These are phyloP conservation scores for Lasiurus borealis DNA, from an alignment of 2,113 vertebrate genomes.

Conservation along the genomic window DNA sequence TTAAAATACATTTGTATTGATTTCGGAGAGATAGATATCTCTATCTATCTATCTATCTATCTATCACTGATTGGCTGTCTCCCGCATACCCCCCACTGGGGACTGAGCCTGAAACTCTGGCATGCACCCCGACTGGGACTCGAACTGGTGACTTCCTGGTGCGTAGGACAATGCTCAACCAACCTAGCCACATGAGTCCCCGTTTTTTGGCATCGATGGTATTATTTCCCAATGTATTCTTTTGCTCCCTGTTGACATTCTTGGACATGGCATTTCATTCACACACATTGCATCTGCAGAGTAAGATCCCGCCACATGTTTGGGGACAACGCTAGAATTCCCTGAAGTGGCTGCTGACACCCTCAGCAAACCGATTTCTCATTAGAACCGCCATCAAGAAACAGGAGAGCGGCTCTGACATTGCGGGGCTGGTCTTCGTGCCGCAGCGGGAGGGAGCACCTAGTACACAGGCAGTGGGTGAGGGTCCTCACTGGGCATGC, in stretches of 20 bases:
- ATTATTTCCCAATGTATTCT: conserved; percentile 46
- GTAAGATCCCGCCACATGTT: conserved; percentile 54
- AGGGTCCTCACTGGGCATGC: neutral
- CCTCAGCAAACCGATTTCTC: conserved; percentile 61
- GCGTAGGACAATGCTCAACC: too few relatives aligned
- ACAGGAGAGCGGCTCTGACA: conserved; percentile 22
- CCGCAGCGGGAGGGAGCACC: neutral
- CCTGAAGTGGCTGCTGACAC: conserved; percentile 1
- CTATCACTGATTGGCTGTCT: too few relatives aligned
- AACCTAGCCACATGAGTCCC: neutral
- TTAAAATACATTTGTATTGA: too few relatives aligned
- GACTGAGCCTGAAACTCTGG: too few relatives aligned
- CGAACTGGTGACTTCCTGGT: too few relatives aligned
- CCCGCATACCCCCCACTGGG: too few relatives aligned
- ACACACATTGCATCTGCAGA: conserved; percentile 30
- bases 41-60: too few relatives aligned
- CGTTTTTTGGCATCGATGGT: neutral
- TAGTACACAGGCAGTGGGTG: neutral
- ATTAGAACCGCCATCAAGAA: conserved; percentile 59
- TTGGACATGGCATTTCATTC: conserved; percentile 53
- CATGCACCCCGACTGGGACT: too few relatives aligned
- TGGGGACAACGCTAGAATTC: conserved; percentile 71
- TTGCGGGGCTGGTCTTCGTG: fast-evolving
- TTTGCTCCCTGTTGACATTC: conserved; percentile 61
- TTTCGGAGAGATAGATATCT: too few relatives aligned